These are phyloP conservation scores for Clunio marinus DNA, from an alignment of 2,888 invertebrate genomes.

Conservation along the genomic window DNA sequence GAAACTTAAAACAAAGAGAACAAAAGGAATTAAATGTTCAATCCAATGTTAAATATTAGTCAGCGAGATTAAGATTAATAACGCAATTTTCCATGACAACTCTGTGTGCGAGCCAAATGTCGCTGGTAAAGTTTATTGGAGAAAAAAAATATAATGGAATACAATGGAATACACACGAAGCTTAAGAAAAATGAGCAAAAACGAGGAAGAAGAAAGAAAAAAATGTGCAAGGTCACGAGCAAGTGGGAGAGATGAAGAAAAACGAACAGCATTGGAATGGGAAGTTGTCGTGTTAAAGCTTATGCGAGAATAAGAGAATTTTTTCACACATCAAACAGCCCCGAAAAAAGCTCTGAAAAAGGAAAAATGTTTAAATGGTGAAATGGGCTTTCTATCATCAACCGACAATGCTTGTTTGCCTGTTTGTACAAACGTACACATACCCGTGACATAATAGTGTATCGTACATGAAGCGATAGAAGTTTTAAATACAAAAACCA, in stretches of 20 bases:
- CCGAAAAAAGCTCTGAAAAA: background rate
- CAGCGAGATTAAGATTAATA: conserved; percentile 29
- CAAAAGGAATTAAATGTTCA: background rate
- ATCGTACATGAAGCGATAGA: background rate
- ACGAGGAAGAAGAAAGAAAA: background rate
- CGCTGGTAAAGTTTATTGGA: background rate
- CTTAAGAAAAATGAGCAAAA: background rate
- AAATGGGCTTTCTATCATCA: conserved; percentile 33
- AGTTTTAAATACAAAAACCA: no score
- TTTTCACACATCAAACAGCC: background rate
- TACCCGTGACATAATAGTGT: background rate
- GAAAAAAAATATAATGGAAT: background rate
- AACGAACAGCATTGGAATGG: background rate
- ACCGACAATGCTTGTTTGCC: conserved; percentile 20
- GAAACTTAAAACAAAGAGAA: background rate
- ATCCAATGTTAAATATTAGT: conserved; percentile 15
- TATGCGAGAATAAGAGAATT: background rate
- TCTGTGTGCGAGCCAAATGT: conserved; percentile 12
- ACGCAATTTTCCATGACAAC: conserved; percentile 13
- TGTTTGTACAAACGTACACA: no score
- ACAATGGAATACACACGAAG: background rate
- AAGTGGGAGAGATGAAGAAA: background rate
- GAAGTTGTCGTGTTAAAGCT: background rate
- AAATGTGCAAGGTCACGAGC: conserved; percentile 35
- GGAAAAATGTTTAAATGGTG: no score